Base-by-base conservation (phyloP, 2,113 vertebrate genomes). In the Maccullochella peelii region DNA sequence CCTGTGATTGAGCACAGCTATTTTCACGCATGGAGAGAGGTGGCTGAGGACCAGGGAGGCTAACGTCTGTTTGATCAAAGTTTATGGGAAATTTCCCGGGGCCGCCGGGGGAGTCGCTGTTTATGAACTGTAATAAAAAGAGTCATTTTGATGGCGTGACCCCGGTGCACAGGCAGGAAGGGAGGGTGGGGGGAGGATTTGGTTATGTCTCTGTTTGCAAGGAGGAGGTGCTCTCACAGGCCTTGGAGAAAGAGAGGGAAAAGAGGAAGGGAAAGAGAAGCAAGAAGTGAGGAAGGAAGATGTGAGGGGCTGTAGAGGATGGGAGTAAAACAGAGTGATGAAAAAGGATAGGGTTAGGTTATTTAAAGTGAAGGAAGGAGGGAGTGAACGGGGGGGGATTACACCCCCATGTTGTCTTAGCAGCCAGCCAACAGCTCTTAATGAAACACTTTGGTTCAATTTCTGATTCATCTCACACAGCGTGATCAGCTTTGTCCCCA, bases 121-220 rank as follows among this genome's bases (percentile, higher is more conserved):
- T 98, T 98, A 99, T 98, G 98, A 99, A 98, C 97, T 97, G 98
- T 98, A 99, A 99, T 99, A 99, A 99, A 99, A 99, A 98, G 96
- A 98, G 97, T 99, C 97, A 99, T 99, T 99, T 99, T 98, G 97
- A 96, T 93, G 96, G 97, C 50, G 94, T 96, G 96, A 97, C 96
- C 95, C 95, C 80, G 91, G 91, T 88, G 95, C 94, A 92, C 92
- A 86, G 95, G 94, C 94, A 87, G 94, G 63, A n/a, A 54, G 70
- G 62, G 44, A 0, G 16, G 49, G 47, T 15, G 47, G 59, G 36
- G 52, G 84, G 71, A 25, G 84, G 88, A 58, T 85, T 87, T 90
- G 95, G 95, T 94, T 96, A 97, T 96, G 96, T 96, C 95, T 97
- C 95, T 98, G 94, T 98, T 98, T 98, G 96, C 97, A 82, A 88